Percentiles rank a stretch among this genome's conserved stretches.
phyloP scores from a whole-genome alignment of 2,888 invertebrate genomes.

The Tryphoninae sp. region DNA sequence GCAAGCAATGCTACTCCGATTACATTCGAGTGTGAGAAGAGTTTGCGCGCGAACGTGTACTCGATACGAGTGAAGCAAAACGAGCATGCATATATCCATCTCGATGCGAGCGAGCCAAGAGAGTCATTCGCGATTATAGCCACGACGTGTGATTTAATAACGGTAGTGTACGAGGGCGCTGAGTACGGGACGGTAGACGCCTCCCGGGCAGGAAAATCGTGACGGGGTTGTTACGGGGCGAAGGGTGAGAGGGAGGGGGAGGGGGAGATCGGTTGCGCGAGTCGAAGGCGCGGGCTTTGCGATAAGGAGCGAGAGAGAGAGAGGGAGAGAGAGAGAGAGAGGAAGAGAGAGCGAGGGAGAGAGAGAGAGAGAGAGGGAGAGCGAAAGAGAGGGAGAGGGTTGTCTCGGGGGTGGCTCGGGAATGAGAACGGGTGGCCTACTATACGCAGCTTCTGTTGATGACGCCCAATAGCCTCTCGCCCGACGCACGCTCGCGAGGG shows the following conservation, averaged over 20 bases:
- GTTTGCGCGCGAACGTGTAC: too few species aligned
- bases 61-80: too few species aligned
- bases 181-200: too few species aligned
- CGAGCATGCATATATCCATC: too few species aligned
- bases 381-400: conserved; percentile 12
- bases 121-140: conserved; percentile 1
- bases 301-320: background rate
- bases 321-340: conserved; percentile 8
- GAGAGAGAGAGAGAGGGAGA: conserved; percentile 1
- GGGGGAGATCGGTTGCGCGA: too few species aligned
- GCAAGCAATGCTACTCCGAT: background rate
- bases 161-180: background rate
- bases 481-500: too few species aligned
- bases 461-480: background rate
- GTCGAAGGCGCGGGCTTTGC: background rate
- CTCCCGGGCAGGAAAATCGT: too few species aligned
- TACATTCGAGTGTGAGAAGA: too few species aligned
- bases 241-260: too few species aligned
- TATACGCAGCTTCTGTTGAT: conserved; percentile 9
- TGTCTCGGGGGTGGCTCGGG: conserved; percentile 9
- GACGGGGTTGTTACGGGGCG: too few species aligned
- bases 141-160: conserved; percentile 45
- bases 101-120: background rate
- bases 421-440: conserved; percentile 16
- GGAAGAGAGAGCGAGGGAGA: conserved; percentile 11